Evolutionary conservation across 2,797 vertebrate species (phyloP), one percentile per base, ranked within the genome.

Genomic region (Cynopterus sphinx): DNA sequence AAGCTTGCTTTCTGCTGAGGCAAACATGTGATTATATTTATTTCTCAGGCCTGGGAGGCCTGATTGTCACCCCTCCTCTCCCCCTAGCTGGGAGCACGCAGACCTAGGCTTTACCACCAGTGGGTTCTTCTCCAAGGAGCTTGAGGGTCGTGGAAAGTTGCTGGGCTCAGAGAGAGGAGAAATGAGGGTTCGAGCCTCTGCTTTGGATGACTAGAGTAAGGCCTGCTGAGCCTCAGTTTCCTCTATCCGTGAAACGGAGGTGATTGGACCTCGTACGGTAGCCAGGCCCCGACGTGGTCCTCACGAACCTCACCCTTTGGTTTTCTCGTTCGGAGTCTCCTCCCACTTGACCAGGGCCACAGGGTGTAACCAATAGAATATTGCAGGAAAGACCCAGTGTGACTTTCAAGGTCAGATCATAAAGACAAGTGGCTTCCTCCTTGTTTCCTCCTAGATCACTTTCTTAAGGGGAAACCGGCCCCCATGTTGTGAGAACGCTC

Each of bases 1-100:
- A 65, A 84, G 93, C 90, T 91, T 59, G 13, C 71, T 91, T 96
- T 96, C 93, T 94, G 89, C 89, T 77, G 71, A 97, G 84, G 70
- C 82, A 94, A 97, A 96, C 95, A 97, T 95, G 85, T 97, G 97
- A 96, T 96, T 97, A 94, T 95, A 96, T 94, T 97, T 97, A 97
- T 96, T 98, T 86, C 74, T 3, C 82, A 92, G 95, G 92, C 93
- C 82, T 89, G 61, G 93, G 95, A 97, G 95, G 91, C 95, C 85
- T 79, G 90, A 63, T 46, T 73, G 90, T 65, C 36, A 87, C 70
- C 24, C 21, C 46, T 31, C 49, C 77, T 84, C 85, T 82, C 49
- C 82, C 53, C 81, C 81, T 82, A 77, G 43, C 88, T 88, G 43
- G 90, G 67, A 81, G 74, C 85, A 75, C 1, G 2, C 24, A 90